Conservation (phyloP, 1,140 invertebrate genomes). For the Pseudomyrmex concolor region DNA sequence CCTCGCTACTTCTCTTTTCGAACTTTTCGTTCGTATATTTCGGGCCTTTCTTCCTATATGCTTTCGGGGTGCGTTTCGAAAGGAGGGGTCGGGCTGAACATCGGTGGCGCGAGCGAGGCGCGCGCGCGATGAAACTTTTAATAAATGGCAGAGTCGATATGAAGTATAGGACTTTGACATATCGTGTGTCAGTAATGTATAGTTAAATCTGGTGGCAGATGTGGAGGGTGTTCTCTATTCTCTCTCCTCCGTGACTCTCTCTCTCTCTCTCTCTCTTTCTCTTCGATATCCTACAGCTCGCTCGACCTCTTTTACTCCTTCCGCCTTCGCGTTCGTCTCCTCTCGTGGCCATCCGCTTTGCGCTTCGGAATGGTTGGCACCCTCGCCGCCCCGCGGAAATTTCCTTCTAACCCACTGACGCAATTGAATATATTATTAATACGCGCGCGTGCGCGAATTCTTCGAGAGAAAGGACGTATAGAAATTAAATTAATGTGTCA, state of each 20-base stretch:
- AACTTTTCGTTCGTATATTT: conserved; percentile 77
- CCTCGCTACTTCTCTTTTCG: conserved; percentile 40
- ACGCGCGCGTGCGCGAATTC: neutral
- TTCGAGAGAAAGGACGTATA: neutral
- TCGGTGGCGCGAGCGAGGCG: conserved; percentile 72
- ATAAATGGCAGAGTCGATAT: conserved; percentile 86
- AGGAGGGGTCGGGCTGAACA: conserved; percentile 66
- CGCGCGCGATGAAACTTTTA: conserved; percentile 85
- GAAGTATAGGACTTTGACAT: conserved; percentile 86
- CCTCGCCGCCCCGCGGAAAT: conserved; percentile 68
- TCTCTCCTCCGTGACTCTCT: conserved; percentile 65
- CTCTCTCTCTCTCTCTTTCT: conserved; percentile 11
- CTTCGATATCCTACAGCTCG: conserved; percentile 20
- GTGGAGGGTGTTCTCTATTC: conserved; percentile 78
- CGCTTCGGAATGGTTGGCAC: conserved; percentile 36
- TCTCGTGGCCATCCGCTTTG: conserved; percentile 55
- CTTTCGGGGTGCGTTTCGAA: conserved; percentile 56
- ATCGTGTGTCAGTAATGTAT: conserved; percentile 86
- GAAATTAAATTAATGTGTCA: no score
- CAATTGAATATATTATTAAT: conserved; percentile 59
- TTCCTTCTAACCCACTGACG: conserved; percentile 66
- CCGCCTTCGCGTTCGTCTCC: neutral
- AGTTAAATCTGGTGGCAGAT: conserved; percentile 86
- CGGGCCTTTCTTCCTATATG: conserved; percentile 75
- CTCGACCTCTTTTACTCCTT: conserved; percentile 31